Evolutionary conservation across 2,797 vertebrate genomes (phyloP), one percentile per base, ranked within the genome.

Genomic region (Malacoctenus gilli): DNA sequence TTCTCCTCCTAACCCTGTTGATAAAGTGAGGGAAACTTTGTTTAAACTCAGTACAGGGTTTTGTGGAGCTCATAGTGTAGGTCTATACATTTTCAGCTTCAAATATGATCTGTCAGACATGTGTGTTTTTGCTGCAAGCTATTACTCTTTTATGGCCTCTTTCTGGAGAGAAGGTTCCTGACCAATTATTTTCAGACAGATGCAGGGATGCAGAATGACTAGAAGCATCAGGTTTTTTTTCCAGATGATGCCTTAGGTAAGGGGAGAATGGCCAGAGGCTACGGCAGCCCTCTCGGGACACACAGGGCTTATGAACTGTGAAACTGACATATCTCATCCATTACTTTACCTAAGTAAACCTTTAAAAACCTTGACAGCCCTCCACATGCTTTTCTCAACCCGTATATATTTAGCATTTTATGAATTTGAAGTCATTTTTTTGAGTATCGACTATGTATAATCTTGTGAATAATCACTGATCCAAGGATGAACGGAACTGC

Each of bases 171-270:
- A 94, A 94, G 93, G 92, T 95, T 95, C 94, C 94, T 95, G 93
- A 94, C 95, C 96, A 97, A 97, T 98, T 98, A 97, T 97, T 97
- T 97, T 95, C 94, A 94, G 95, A 96, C 94, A 93, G 96, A 97
- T 95, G 95, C 94, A 95, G 92, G 94, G 95, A 98, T 97, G 94
- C 95, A 95, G 95, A 95, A 97, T 97, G 96, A 98, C 95, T 95
- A 93, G 93, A 95, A 98, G 95, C 95, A 97, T 98, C 94, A 96
- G 94, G 89, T 94, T 92, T 80, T 78, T 89, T 89, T 93, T 93
- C 90, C 91, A 92, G 91, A 95, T 93, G 94, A 95, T 93, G 97
- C 96, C 96, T 97, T 93, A 95, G 97, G 96, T 95, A 97, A 98
- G 93, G 92, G 89, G 93, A 96, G 93, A 95, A 98, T 96, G 94